Percentiles rank a stretch among this genome's conserved stretches.
Evolutionary conservation across 2,113 vertebrate species (phyloP).

Genomic region (Rhagologus leucostigma): DNA sequence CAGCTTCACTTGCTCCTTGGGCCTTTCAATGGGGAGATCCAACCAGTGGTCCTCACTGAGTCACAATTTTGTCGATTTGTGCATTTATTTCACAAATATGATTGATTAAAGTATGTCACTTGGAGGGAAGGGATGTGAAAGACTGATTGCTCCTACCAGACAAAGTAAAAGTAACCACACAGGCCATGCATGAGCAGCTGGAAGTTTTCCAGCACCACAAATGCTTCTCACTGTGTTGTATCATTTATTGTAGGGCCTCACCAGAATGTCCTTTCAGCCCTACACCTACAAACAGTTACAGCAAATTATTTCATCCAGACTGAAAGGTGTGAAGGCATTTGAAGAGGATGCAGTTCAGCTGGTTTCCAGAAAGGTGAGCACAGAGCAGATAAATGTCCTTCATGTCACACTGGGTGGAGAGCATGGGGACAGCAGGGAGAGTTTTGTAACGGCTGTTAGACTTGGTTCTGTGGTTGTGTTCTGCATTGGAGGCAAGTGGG

Average conservation of each 20-base stretch:
- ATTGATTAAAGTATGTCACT: not conserved
- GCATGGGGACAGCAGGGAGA: not conserved
- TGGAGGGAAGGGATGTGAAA: not conserved
- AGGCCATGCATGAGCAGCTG: not conserved
- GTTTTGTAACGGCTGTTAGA: not conserved
- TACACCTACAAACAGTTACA: conserved; percentile 92
- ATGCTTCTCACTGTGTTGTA: not conserved
- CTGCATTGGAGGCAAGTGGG: not conserved
- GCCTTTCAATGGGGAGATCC: not conserved
- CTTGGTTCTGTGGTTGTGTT: not conserved
- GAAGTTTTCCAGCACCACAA: not conserved
- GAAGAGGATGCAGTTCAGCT: conserved; percentile 94
- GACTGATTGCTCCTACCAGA: not conserved
- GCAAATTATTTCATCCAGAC: conserved; percentile 87
- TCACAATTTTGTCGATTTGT: not conserved
- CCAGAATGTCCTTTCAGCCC: conserved; percentile 96
- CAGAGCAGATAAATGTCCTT: not conserved
- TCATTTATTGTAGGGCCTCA: conserved; percentile 82
- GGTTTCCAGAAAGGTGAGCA: conserved; percentile 88
- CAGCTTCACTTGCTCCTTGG: not conserved
- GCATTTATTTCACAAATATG: not conserved
- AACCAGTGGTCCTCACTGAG: not conserved
- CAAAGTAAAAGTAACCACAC: not conserved
- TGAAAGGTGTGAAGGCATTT: conserved; percentile 86
- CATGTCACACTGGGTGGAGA: too few species aligned